Evolutionary conservation across 37 sponge, comb jelly and placozoan species (phyloP).

Genomic region (Axinella damicornis): DNA sequence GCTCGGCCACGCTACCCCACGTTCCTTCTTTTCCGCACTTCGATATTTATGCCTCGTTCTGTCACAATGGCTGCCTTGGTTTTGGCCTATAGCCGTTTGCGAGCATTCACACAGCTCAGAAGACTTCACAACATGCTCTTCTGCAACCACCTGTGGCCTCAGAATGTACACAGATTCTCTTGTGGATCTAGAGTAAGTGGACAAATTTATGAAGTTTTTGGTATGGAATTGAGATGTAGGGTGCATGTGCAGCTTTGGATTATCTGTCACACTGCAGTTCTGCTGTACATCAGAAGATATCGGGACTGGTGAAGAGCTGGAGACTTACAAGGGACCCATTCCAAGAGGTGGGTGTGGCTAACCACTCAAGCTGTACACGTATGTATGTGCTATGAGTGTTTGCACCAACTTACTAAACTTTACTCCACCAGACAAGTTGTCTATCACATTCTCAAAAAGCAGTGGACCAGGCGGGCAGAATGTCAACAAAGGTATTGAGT

Average conservation of each 20-base stretch:
- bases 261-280: constrained; percentile 13
- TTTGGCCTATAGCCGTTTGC: too few relatives aligned
- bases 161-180: too few relatives aligned
- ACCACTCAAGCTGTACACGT: background rate
- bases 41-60: background rate
- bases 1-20: constrained; percentile 89
- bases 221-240: too few relatives aligned
- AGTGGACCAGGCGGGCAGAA: constrained; percentile 97
- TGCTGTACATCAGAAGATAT: background rate
- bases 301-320: constrained; percentile 1
- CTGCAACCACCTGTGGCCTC: too few relatives aligned
- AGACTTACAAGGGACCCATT: constrained; percentile 43
- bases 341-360: constrained; percentile 55
- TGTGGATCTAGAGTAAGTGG: too few relatives aligned
- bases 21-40: too few relatives aligned
- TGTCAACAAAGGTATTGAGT: constrained; percentile 92
- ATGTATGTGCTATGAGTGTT: background rate
- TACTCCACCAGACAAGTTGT: constrained; percentile 69
- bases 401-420: background rate
- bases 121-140: too few relatives aligned
- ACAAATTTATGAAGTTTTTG: too few relatives aligned
- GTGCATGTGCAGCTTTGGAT: too few relatives aligned
- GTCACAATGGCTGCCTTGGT: background rate
- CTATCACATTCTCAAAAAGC: constrained; percentile 64
- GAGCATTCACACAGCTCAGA: too few relatives aligned